Evolutionary conservation across 2,797 vertebrate species (phyloP), one percentile per base, ranked within the genome.

Genomic region (Delichon dasypus): DNA sequence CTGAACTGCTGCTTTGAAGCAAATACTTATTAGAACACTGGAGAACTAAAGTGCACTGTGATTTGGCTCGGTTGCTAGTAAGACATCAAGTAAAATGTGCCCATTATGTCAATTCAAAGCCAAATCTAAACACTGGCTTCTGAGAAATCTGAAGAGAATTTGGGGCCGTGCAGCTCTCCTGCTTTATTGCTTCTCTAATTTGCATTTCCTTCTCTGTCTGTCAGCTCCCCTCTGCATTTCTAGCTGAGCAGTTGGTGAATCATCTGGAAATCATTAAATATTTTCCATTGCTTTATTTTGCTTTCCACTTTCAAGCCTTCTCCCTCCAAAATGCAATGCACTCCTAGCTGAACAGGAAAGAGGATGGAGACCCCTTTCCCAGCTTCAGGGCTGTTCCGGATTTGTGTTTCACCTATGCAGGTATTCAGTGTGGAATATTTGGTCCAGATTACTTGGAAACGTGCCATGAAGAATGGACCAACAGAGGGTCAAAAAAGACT

Each of bases 21-120:
- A 95, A 98, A 97, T 67, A 93, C 95, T 97, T 97, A 97, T 97
- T 97, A 97, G 97, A 97, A 97, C 96, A 91, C 88, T 50, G 89
- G 97, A 96, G 94, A 11, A 74, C 95, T 96, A 94, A 97, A 97
- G 95, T 97, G 96, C 92, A 48, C 86, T 88, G 93, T 97, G 95
- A 96, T 97, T 98, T 97, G 97, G 95, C 83, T 94, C 16, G 0
- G 79, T 73, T 91, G 95, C 94, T 89, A 88, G 94, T 51, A 94
- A 96, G 60, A 94, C 88, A 91, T 84, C 90, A 92, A 75, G 54
- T 47, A 95, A 93, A 92, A 96, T 82, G 94, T 93, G 88, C 95
- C 96, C 95, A 94, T 96, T 95, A 95, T 86, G 45, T 97, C 87
- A 84, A 96, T 94, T 96, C 87, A 90, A 97, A 97, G 96, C 95